phyloP scores from a whole-genome alignment of 2,797 vertebrate genomes.

The Dendrocincla tyrannina region DNA sequence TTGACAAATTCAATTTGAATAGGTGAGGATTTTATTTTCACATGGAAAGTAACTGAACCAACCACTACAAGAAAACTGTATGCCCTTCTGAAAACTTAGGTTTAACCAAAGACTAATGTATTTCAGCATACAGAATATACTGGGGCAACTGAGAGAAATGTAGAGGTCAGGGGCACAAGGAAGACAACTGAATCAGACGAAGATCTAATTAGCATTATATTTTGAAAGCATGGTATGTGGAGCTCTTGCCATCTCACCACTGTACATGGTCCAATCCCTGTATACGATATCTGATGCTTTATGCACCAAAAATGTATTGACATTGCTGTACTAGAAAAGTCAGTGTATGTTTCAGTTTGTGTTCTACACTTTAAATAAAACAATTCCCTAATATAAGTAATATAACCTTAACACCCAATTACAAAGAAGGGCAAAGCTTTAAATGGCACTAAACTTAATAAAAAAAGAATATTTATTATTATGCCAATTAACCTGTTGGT shows the following conservation, averaged over 20 bases:
- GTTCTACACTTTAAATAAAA: not conserved
- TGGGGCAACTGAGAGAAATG: not conserved
- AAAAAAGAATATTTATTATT: constrained; percentile 33
- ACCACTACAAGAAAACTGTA: not conserved
- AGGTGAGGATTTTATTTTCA: not conserved
- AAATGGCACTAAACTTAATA: not conserved
- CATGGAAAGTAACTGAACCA: not conserved
- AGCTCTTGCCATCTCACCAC: not conserved
- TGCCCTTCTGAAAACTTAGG: not conserved
- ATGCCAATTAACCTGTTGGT: not conserved
- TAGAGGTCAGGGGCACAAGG: not conserved
- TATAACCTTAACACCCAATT: not conserved
- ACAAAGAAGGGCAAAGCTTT: constrained; percentile 9
- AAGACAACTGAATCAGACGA: not conserved
- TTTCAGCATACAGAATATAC: not conserved
- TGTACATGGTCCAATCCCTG: not conserved
- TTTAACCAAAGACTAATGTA: not conserved
- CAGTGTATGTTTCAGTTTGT: not conserved
- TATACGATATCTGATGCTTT: not conserved
- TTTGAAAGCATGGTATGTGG: not conserved
- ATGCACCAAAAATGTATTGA: not conserved
- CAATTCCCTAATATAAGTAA: not conserved
- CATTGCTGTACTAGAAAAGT: not conserved
- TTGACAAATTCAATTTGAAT: not conserved
- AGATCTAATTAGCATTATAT: not conserved